Percentiles rank a stretch among this genome's conserved stretches.
phyloP scores from a whole-genome alignment of 2,797 vertebrate genomes.

The Epinephelus awoara region DNA sequence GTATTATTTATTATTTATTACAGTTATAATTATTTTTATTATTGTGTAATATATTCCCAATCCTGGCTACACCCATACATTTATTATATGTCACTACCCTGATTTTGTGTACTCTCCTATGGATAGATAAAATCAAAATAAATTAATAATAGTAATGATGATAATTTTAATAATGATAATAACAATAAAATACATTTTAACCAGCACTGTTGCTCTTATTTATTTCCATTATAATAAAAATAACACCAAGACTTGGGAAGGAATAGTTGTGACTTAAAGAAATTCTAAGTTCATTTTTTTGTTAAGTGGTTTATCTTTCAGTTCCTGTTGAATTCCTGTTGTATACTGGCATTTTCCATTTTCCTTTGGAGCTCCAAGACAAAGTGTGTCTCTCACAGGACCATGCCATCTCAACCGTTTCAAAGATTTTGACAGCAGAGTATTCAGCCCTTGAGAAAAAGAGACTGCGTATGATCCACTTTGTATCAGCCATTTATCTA shows the following conservation, averaged over 20 bases:
- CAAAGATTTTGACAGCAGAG: constrained; percentile 24
- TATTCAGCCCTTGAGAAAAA: not conserved
- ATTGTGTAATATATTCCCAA: no score
- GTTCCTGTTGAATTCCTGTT: constrained; percentile 16
- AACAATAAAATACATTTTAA: no score
- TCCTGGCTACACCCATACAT: no score
- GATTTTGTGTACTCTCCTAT: no score
- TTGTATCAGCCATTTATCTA: constrained; percentile 27
- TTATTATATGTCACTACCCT: no score
- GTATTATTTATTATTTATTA: no score
- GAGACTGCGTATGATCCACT: constrained; percentile 14
- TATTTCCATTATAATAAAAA: constrained; percentile 46
- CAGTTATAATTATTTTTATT: no score
- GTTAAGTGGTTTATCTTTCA: constrained; percentile 30
- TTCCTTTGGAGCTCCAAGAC: constrained; percentile 1
- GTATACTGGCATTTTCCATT: not conserved
- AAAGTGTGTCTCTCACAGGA: not conserved
- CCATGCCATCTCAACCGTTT: not conserved
- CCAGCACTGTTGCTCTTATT: not conserved
- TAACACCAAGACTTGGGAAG: not conserved
- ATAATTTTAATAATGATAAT: no score
- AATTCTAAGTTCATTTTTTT: constrained; percentile 27
- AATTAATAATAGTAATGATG: no score
- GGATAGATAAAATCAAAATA: no score
- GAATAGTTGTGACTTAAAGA: constrained; percentile 22